Evolutionary conservation across 2,888 invertebrate genomes (phyloP), one percentile per base, ranked within the genome.

Genomic region (Drosophila falleni): DNA sequence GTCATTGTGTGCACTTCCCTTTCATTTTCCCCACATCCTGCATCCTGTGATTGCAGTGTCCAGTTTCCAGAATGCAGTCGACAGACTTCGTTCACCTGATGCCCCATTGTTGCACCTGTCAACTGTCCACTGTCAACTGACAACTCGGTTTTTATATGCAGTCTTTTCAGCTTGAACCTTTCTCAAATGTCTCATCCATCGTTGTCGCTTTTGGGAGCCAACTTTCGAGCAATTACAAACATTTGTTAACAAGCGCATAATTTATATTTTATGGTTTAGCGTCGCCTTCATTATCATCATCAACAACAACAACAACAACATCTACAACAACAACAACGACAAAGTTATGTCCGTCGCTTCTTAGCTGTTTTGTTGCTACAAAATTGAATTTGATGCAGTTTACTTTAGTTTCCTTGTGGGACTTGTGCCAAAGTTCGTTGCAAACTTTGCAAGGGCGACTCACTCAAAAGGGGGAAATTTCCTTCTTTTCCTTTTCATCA

Each of bases 381-480:
- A 73, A 74, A 72, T 75, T 80, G 54, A 82, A 80, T 73, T 86
- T 68, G 66, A 70, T 83, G 84, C 81, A 83, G 78, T 86, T 82
- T 78, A 67, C 71, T 74, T 83, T 78, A 83, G 74, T 81, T 87
- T 66, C 19, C 51, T 50, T 54, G 39, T 53, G 80, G 80, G 83
- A 63, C 59, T 56, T 65, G 61, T 65, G 61, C 39, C 37, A 59
- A 63, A 71, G 63, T 72, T 61, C 15, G 67, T 41, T 35, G 42
- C 53, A 63, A 76, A 68, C 62, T 72, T 69, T 60, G 26, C 60
- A 35, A 41, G 39, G 26, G 33, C 31, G 29, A 9, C 56, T 23
- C 16, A 39, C 44, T 23, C 31, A 39, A 64, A 15, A n/a, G n/a
- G 39, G 16, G 19, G 6, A 29, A n/a, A 23, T 9, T 11, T 26